Conservation (phyloP, 1,140 invertebrate genomes). For the Aplysia californica region DNA sequence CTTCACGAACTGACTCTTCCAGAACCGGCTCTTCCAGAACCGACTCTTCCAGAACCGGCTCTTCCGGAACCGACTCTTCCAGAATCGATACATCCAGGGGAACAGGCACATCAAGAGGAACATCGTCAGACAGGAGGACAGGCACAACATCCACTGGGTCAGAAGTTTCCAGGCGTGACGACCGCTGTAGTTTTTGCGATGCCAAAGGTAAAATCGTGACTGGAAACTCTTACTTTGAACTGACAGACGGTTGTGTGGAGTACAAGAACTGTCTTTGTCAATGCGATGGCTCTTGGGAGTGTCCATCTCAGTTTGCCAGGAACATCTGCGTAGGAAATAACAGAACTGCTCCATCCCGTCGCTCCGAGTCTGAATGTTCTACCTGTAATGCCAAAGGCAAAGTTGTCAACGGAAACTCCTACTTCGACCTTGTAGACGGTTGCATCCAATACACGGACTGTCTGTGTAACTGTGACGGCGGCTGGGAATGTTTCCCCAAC, state of each 20-base stretch:
- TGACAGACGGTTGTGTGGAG: constrained; percentile 39
- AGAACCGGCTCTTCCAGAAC: too few species aligned
- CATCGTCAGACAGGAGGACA: too few species aligned
- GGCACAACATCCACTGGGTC: too few species aligned
- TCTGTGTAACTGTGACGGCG: constrained; percentile 48
- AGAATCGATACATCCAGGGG: too few species aligned
- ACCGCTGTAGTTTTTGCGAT: too few species aligned
- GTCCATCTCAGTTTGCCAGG: constrained; percentile 35
- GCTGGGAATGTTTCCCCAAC: constrained; percentile 43
- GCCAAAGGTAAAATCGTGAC: constrained; percentile 32
- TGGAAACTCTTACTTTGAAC: constrained; percentile 40
- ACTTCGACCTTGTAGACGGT: constrained; percentile 43
- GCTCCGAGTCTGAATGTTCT: constrained; percentile 2
- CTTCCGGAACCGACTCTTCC: too few species aligned
- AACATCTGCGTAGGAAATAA: constrained; percentile 34
- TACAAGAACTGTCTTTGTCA: constrained; percentile 43
- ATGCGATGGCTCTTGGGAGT: constrained; percentile 47
- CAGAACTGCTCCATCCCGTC: neutral
- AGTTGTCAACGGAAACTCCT: constrained; percentile 33
- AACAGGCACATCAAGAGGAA: too few species aligned
- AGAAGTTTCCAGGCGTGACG: too few species aligned
- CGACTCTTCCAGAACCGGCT: too few species aligned
- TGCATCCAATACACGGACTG: constrained; percentile 48
- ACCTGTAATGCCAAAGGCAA: constrained; percentile 38
- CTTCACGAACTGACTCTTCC: too few species aligned